A percentile compares a stretch with the other conserved stretches of the same genome.
Conservation (phyloP, 2,888 invertebrate species). For the Pomacea canaliculata region DNA sequence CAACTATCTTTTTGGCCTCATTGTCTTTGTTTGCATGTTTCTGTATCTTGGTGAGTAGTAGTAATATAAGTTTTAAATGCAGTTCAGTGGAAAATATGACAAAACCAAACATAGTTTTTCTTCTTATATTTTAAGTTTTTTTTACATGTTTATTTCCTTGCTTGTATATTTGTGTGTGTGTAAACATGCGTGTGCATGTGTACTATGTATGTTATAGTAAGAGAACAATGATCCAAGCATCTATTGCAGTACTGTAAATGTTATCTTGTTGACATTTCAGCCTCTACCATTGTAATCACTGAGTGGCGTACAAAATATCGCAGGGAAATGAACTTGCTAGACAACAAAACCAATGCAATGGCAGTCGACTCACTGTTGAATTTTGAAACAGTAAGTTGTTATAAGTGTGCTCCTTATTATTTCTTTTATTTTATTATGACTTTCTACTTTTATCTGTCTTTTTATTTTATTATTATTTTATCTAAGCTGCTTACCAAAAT, state of each 20-base stretch:
- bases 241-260: too few species aligned
- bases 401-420: too few species aligned
- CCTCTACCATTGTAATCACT: constrained; percentile 88
- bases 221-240: too few species aligned
- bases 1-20: constrained; percentile 94
- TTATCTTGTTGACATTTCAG: constrained; percentile 71
- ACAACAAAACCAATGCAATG: constrained; percentile 90
- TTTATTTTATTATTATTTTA: not conserved
- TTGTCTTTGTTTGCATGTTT: constrained; percentile 93
- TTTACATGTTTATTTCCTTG: not conserved
- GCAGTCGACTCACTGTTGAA: constrained; percentile 97
- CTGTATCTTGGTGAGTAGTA: constrained; percentile 86
- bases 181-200: constrained; percentile 2
- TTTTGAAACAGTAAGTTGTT: constrained; percentile 87
- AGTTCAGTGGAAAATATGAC: too few species aligned
- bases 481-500: not conserved
- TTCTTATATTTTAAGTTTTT: too few species aligned
- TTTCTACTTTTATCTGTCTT: too few species aligned
- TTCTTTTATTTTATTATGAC: too few species aligned
- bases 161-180: constrained; percentile 4
- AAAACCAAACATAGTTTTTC: too few species aligned
- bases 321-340: constrained; percentile 91
- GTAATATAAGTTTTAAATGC: constrained; percentile 12
- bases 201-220: not conserved
- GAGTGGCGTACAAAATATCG: constrained; percentile 98